A percentile compares a stretch with the other conserved stretches of the same genome.
phyloP scores from a whole-genome alignment of 1,140 invertebrate species.

The Ceratosolen fusciceps region DNA sequence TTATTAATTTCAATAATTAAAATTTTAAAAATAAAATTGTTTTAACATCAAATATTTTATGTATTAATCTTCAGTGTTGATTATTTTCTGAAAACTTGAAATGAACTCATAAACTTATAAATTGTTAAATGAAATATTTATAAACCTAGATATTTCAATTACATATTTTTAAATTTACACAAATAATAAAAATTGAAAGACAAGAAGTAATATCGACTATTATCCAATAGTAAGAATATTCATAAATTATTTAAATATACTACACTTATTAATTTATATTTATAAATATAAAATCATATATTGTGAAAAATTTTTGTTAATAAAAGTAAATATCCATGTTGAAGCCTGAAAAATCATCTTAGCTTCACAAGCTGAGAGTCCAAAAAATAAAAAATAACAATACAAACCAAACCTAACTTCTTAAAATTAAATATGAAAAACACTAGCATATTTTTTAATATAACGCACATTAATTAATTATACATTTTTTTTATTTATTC shows the following conservation, averaged over 20 bases:
- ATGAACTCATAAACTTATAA: background rate
- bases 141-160: background rate
- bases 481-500: constrained; percentile 36
- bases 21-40: constrained; percentile 1
- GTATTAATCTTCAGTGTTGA: constrained; percentile 19
- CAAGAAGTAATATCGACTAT: background rate
- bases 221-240: background rate
- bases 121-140: background rate
- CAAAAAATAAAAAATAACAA: background rate
- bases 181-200: background rate
- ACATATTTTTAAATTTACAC: background rate
- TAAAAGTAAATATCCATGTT: constrained; percentile 32
- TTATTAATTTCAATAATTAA: background rate
- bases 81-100: constrained; percentile 34
- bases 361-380: constrained; percentile 4
- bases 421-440: constrained; percentile 10
- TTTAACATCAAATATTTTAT: background rate
- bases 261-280: constrained; percentile 25
- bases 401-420: background rate
- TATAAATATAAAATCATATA: constrained; percentile 21
- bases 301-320: background rate
- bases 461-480: constrained; percentile 20
- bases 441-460: constrained; percentile 9
- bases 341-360: constrained; percentile 25
- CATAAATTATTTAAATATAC: constrained; percentile 8